phyloP scores from a whole-genome alignment of 2,888 invertebrate species.

The Thereva unica region DNA sequence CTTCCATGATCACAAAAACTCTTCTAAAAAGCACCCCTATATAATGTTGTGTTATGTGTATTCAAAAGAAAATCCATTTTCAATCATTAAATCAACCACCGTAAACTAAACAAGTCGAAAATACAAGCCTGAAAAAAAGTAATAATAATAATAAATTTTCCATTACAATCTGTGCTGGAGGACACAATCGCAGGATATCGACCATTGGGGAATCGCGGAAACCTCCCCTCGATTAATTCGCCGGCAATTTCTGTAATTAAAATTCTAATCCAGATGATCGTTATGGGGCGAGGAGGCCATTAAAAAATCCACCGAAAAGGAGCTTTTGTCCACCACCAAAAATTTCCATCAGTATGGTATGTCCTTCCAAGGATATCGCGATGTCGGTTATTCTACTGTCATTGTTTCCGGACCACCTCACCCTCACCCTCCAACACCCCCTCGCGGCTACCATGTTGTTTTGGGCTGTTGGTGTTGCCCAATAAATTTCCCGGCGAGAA shows the following conservation, averaged over 20 bases:
- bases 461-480: conserved; percentile 11
- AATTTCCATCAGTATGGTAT: background rate
- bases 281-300: conserved; percentile 38
- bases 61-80: too few relatives aligned
- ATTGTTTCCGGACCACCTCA: conserved; percentile 20
- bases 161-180: background rate
- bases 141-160: background rate
- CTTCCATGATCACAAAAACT: too few relatives aligned
- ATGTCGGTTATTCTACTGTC: conserved; percentile 9
- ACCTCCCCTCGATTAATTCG: conserved; percentile 38
- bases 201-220: conserved; percentile 34
- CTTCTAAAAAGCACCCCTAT: too few relatives aligned
- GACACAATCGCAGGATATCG: conserved; percentile 31
- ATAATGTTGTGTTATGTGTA: too few relatives aligned
- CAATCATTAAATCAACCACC: too few relatives aligned
- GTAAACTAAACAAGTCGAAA: too few relatives aligned
- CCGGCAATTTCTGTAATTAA: conserved; percentile 41
- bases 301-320: conserved; percentile 36
- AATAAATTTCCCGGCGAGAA: conserved; percentile 34
- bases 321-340: too few relatives aligned
- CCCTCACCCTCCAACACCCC: too few relatives aligned
- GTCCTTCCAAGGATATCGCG: conserved; percentile 6
- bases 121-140: too few relatives aligned
- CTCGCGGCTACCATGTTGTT: conserved; percentile 8
- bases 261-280: conserved; percentile 41